Base-by-base conservation (phyloP, 2,888 invertebrate genomes). In the Dione vanillae region DNA sequence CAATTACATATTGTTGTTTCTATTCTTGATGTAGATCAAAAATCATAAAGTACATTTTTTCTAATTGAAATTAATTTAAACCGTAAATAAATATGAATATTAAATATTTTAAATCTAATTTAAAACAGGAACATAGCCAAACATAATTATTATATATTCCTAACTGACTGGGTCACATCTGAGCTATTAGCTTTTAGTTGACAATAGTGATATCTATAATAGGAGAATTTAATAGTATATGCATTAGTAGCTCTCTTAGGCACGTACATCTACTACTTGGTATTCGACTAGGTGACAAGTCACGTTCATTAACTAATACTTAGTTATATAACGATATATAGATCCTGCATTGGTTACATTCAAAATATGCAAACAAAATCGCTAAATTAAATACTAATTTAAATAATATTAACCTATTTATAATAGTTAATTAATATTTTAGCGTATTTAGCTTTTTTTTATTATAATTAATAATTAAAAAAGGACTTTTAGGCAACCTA, bases 161-260 rank as follows among this genome's bases (percentile, higher is more conserved):
- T 10, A 5, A 47, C 16, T 12, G 11, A 47, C 16, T 12, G 6
- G 6, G 1, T 49, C 35, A 0, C 0, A n/a, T 35, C n/a, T 0
- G 16, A 27, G 14, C 10, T 5, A 40, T 40, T 56, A 56, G 56
- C 56, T 56, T 56, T 40, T 56, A 56, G 16, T 14, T 37, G n/a
- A 56, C n/a, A 56, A 56, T 56, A 56, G 6, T 16, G 37, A 16
- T 40, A 16, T 6, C 11, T 16, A 11, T 56, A 37, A 19, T 40
- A 40, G 56, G 56, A 56, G 16, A 40, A 56, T 56, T 56, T 40
- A 56, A 56, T 56, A 54, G 16, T 54, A 56, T 40, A 7, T 56
- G 56, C 56, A 56, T 56, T 56, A 56, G 19, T 11, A 56, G 56
- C 7, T 40, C 37, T 56, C 37, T 56, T 40, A 40, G 56, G 11